phyloP scores from a whole-genome alignment of 2,113 vertebrate genomes.

The Dasyurus viverrinus region DNA sequence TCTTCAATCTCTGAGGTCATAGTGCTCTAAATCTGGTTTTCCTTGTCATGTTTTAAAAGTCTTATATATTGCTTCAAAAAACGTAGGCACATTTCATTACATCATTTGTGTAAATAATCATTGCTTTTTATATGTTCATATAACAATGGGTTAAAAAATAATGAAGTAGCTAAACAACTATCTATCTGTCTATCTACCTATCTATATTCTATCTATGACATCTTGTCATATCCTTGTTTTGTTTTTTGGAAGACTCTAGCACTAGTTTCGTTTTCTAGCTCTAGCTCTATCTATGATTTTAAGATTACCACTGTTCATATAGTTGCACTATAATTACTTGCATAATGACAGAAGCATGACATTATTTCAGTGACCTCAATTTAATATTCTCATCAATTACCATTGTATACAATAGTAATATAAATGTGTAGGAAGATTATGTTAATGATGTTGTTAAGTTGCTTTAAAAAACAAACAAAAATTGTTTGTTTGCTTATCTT shows the following conservation, averaged over 20 bases:
- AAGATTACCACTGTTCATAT: not conserved
- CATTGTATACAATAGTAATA: not conserved
- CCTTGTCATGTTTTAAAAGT: not conserved
- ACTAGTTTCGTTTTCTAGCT: not conserved
- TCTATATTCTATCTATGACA: not conserved
- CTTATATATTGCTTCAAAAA: not conserved
- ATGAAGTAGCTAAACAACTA: not conserved
- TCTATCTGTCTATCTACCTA: not conserved
- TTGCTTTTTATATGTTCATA: not conserved
- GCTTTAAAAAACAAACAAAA: not conserved
- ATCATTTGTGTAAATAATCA: not conserved
- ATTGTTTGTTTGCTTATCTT: slow-evolving; percentile 38
- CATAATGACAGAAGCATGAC: not conserved
- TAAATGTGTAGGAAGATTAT: not conserved
- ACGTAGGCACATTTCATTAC: not conserved
- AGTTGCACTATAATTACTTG: not conserved
- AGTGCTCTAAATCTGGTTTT: not conserved
- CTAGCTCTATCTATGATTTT: not conserved
- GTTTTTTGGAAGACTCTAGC: not conserved
- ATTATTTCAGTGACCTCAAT: not conserved
- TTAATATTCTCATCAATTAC: not conserved
- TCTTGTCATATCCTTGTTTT: not conserved
- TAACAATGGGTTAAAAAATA: not conserved
- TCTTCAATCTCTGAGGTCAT: not conserved
- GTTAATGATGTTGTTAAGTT: not conserved